A percentile compares a stretch with the other conserved stretches of the same genome.
Conservation (phyloP, 2,113 vertebrate genomes). For the Bubo bubo region DNA sequence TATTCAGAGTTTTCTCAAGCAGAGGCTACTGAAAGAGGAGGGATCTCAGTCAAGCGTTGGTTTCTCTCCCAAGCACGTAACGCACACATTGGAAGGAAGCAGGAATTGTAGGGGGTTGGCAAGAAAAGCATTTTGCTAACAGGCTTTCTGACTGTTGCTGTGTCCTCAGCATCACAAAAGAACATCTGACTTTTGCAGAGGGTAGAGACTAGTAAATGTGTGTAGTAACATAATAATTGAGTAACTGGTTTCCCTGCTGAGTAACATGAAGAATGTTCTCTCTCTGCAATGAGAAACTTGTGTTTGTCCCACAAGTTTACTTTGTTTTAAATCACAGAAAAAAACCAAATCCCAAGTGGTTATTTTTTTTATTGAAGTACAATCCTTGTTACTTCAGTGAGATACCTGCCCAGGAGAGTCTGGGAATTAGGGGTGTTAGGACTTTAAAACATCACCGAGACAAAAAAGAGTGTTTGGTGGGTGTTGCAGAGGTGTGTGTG, state of each 20-base stretch:
- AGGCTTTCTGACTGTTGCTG: background rate
- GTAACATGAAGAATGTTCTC: background rate
- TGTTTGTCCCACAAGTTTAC: background rate
- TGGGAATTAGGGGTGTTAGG: background rate
- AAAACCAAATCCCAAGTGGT: rapidly evolving
- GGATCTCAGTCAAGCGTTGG: rapidly evolving
- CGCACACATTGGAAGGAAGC: background rate
- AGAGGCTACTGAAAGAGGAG: background rate
- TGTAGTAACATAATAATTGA: background rate
- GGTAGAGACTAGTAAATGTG: background rate
- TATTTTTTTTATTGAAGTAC: background rate
- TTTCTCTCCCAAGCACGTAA: background rate
- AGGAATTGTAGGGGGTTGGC: background rate
- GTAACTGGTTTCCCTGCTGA: background rate
- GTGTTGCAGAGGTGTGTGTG: rapidly evolving
- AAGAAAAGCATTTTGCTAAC: background rate
- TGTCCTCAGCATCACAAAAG: background rate
- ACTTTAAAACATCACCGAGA: background rate
- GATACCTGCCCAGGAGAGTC: background rate
- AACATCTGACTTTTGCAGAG: background rate
- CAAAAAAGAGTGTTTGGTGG: background rate
- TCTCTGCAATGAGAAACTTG: background rate
- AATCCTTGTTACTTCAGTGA: background rate
- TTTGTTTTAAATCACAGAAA: background rate
- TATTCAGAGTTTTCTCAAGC: background rate